Percentiles rank a stretch among this genome's conserved stretches.
These are phyloP conservation scores for Caenorhabditis afra DNA, from an alignment of 2,888 invertebrate species.

Conservation along the genomic window DNA sequence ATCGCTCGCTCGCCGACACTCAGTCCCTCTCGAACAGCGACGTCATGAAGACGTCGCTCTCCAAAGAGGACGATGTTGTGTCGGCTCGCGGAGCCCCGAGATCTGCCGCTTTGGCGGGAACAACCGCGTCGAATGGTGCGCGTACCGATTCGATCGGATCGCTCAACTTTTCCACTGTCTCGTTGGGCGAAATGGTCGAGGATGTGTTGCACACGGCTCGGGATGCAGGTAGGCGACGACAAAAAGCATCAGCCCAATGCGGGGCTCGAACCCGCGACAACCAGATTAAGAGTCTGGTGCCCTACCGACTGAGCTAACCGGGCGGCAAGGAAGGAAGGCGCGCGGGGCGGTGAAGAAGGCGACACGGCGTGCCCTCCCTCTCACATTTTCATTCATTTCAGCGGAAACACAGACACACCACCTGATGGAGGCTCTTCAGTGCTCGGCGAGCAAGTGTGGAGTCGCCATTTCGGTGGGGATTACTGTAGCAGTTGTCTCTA, in stretches of 20 bases:
- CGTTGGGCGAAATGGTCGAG: conserved; percentile 19
- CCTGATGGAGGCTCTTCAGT: conserved; percentile 27
- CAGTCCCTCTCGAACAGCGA: too few relatives aligned
- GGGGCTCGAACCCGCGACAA: conserved; percentile 80
- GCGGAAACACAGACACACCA: conserved; percentile 5
- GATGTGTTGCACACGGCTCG: conserved; percentile 44
- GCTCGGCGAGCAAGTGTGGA: conserved; percentile 37
- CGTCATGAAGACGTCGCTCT: too few relatives aligned
- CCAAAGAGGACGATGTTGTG: too few relatives aligned
- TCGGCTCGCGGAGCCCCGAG: not conserved
- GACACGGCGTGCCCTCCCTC: not conserved
- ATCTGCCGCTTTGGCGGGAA: not conserved
- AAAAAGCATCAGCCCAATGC: conserved; percentile 71
- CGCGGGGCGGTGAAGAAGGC: not conserved
- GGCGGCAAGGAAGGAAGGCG: conserved; percentile 49
- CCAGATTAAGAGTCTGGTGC: conserved; percentile 80
- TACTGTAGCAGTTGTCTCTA: not conserved
- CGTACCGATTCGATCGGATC: not conserved
- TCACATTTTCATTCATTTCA: conserved; percentile 6
- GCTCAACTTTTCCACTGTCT: conserved; percentile 26
- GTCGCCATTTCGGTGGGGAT: conserved; percentile 18
- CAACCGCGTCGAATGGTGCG: not conserved
- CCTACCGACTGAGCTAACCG: conserved; percentile 80
- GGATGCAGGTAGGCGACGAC: conserved; percentile 11
- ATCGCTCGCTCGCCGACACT: not conserved